These are phyloP conservation scores for Elanoides forficatus DNA, from an alignment of 2,113 vertebrate species.

Conservation along the genomic window DNA sequence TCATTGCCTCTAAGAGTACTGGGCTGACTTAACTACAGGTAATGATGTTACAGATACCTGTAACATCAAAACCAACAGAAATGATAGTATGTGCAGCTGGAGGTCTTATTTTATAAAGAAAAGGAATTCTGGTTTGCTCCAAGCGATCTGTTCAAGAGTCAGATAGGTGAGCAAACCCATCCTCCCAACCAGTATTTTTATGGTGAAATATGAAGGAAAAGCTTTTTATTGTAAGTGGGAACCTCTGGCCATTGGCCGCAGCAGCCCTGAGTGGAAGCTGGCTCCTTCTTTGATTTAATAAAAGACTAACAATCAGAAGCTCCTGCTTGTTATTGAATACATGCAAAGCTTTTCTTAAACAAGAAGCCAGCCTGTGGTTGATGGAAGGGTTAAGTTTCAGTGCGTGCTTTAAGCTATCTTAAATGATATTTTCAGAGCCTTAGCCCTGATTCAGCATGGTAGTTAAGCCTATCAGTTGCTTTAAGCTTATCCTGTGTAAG, in stretches of 20 bases:
- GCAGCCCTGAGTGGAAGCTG: neutral
- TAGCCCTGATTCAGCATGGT: neutral
- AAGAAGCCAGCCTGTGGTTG: neutral
- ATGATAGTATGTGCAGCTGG: neutral
- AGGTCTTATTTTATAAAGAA: neutral
- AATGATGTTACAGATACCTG: neutral
- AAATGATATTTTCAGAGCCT: neutral
- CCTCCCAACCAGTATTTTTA: neutral
- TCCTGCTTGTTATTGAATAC: neutral
- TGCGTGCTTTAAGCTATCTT: neutral
- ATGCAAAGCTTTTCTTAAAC: neutral
- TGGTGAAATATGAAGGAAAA: neutral
- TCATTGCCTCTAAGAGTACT: neutral
- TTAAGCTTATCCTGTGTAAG: neutral
- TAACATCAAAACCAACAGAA: neutral
- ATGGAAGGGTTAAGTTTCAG: neutral
- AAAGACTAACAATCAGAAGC: neutral
- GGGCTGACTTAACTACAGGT: neutral
- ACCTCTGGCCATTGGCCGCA: neutral
- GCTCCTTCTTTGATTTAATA: neutral
- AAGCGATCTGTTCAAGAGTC: neutral
- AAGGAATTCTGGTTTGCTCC: neutral
- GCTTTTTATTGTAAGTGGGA: neutral
- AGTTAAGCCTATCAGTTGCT: neutral
- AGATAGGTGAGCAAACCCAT: neutral